Percentiles rank a stretch among this genome's conserved stretches.
These are phyloP conservation scores for Anhinga anhinga DNA, from an alignment of 2,113 vertebrate species.

Conservation along the genomic window DNA sequence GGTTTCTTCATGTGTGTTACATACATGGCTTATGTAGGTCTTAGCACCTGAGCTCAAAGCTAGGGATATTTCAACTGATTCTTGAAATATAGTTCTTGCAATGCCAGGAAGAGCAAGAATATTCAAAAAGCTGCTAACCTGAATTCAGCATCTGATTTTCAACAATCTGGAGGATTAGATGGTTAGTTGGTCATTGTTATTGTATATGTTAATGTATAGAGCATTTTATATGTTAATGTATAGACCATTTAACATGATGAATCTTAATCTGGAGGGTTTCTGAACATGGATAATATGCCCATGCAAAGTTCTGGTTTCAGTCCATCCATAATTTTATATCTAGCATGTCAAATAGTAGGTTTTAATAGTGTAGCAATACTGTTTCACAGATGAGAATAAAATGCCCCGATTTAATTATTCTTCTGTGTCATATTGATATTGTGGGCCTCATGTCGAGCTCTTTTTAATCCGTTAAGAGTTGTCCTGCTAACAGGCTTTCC, in stretches of 20 bases:
- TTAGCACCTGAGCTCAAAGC: background rate
- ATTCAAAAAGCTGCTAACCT: background rate
- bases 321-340: background rate
- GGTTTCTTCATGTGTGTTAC: background rate
- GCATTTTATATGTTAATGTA: background rate
- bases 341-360: background rate
- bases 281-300: background rate
- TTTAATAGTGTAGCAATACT: background rate
- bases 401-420: background rate
- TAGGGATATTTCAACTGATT: background rate
- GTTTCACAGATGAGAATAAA: background rate
- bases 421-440: background rate
- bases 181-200: background rate
- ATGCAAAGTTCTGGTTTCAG: background rate
- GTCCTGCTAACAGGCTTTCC: background rate
- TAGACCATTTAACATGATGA: background rate
- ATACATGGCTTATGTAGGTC: background rate
- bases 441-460: background rate
- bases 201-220: background rate
- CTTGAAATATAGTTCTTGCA: background rate
- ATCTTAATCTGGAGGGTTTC: background rate
- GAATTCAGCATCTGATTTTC: background rate
- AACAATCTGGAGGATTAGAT: background rate
- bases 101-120: background rate
- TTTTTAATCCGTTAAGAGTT: background rate